phyloP scores from a whole-genome alignment of 2,797 vertebrate species.

The Labroides dimidiatus region DNA sequence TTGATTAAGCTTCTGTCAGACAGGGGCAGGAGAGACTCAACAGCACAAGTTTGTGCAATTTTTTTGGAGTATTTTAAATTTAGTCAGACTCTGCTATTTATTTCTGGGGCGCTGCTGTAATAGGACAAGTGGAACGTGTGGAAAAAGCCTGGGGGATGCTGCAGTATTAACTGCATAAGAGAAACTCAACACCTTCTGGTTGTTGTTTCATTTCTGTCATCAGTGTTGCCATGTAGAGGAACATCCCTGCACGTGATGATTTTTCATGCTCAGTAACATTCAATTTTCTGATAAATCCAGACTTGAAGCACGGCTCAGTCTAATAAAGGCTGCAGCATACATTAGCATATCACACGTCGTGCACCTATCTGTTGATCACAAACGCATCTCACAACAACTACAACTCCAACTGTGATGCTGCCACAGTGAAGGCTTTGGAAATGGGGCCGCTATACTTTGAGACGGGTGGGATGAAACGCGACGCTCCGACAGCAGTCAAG shows the following conservation, averaged over 20 bases:
- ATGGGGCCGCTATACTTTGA: conserved; percentile 59
- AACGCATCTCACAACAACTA: conserved; percentile 49
- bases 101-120: conserved; percentile 31
- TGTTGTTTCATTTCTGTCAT: conserved; percentile 69
- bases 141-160: conserved; percentile 54
- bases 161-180: conserved; percentile 47
- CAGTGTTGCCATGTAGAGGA: conserved; percentile 45
- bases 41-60: conserved; percentile 44
- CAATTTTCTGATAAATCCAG: conserved; percentile 64
- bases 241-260: conserved; percentile 29
- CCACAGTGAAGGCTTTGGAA: conserved; percentile 61
- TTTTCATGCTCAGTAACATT: conserved; percentile 55
- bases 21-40: conserved; percentile 46
- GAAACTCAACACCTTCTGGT: conserved; percentile 67
- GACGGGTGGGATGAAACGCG: conserved; percentile 74
- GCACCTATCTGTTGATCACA: conserved; percentile 75
- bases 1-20: conserved; percentile 65
- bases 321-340: conserved; percentile 63
- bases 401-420: conserved; percentile 68
- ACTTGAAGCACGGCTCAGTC: conserved; percentile 41
- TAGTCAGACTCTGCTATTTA: conserved; percentile 45
- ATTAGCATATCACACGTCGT: conserved; percentile 76
- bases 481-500: conserved; percentile 55
- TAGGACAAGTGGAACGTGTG: conserved; percentile 44
- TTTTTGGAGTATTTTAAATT: conserved; percentile 54